Conservation (phyloP, 2,797 vertebrate species). For the Enteromius paludinosus region DNA sequence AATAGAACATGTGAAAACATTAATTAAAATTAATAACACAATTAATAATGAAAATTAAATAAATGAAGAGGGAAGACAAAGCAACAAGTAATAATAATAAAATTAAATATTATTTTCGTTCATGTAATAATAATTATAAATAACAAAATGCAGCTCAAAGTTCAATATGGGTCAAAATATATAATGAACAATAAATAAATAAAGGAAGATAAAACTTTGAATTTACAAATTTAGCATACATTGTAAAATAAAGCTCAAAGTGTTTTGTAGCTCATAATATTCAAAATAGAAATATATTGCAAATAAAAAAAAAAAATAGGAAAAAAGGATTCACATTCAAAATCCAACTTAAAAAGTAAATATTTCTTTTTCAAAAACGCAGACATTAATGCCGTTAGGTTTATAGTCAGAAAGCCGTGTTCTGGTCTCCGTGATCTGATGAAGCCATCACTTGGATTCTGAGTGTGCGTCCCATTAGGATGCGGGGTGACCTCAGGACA, state of each 20-base stretch:
- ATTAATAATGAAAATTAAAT: neutral
- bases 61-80: neutral
- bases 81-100: neutral
- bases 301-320: neutral
- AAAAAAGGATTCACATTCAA: neutral
- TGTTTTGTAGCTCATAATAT: neutral
- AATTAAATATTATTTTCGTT: neutral
- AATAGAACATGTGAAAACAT: neutral
- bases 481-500: conserved; percentile 57
- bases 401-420: neutral
- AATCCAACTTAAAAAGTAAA: neutral
- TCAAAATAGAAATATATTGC: neutral
- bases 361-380: neutral
- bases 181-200: neutral
- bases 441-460: neutral
- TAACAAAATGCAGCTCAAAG: neutral
- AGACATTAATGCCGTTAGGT: neutral
- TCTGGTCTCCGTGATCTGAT: neutral
- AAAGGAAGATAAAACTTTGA: neutral
- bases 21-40: neutral
- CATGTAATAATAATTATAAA: neutral
- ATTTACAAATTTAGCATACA: too few relatives aligned
- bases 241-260: neutral
- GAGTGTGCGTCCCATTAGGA: conserved; percentile 42
- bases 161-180: neutral